Percentiles rank a stretch among this genome's conserved stretches.
Evolutionary conservation across 2,888 invertebrate genomes (phyloP).

Genomic region (Troides aeacus): DNA sequence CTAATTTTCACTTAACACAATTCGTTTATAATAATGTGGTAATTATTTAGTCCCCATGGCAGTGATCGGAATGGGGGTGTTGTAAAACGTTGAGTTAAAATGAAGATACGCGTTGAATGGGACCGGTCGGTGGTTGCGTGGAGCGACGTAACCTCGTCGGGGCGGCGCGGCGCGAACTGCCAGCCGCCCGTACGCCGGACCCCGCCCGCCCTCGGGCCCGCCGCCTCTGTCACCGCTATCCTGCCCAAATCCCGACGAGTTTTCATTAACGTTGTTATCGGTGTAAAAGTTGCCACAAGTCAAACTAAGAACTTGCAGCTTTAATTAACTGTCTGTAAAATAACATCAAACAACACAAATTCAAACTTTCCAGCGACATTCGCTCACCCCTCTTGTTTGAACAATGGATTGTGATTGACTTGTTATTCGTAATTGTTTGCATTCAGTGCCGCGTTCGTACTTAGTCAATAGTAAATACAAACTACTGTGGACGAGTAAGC

Average conservation of each 20-base stretch:
- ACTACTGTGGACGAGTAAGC: constrained; percentile 16
- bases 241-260: constrained; percentile 71
- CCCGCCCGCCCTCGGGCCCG: constrained; percentile 51
- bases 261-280: constrained; percentile 79
- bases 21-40: constrained; percentile 14
- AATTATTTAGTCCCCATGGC: constrained; percentile 29
- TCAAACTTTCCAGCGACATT: constrained; percentile 43
- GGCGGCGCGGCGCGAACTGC: constrained; percentile 64
- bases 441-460: constrained; percentile 19
- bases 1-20: constrained; percentile 57
- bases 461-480: constrained; percentile 21
- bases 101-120: constrained; percentile 47
- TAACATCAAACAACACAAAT: constrained; percentile 59
- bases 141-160: constrained; percentile 56
- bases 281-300: constrained; percentile 72
- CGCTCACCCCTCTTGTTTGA: constrained; percentile 38
- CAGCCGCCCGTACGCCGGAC: constrained; percentile 48
- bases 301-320: constrained; percentile 67
- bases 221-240: constrained; percentile 66
- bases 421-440: constrained; percentile 35
- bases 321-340: constrained; percentile 76
- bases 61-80: constrained; percentile 3
- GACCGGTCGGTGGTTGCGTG: constrained; percentile 40
- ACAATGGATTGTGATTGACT: constrained; percentile 46
- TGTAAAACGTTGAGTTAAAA: constrained; percentile 32